These are phyloP conservation scores for Phyllostomus hastatus DNA, from an alignment of 2,113 vertebrate species.

Conservation along the genomic window DNA sequence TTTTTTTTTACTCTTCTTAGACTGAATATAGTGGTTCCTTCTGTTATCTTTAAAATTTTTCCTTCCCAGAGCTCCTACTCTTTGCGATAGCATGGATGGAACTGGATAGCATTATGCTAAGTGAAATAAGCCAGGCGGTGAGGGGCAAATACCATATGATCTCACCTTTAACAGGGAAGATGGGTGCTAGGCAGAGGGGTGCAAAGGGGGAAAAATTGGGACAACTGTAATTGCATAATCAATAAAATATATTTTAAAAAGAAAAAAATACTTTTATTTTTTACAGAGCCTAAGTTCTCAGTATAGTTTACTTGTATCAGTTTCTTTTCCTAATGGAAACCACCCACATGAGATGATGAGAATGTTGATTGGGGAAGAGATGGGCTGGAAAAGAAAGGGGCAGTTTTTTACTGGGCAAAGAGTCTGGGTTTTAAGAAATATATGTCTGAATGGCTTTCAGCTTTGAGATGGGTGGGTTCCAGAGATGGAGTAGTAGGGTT, in stretches of 20 bases:
- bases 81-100: no score
- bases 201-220: no score
- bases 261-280: not conserved
- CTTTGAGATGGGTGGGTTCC: not conserved
- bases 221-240: no score
- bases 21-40: not conserved
- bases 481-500: not conserved
- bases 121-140: no score
- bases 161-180: no score
- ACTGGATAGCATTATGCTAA: no score
- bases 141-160: no score
- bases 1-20: not conserved
- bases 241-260: no score
- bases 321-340: slow-evolving; percentile 5
- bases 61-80: not conserved
- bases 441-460: not conserved
- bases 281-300: not conserved
- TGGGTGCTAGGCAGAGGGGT: no score
- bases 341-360: not conserved
- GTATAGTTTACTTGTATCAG: not conserved
- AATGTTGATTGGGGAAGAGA: slow-evolving; percentile 1
- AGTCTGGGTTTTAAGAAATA: not conserved
- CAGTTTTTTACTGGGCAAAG: not conserved
- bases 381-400: not conserved
- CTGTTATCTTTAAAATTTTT: not conserved